Evolutionary conservation across 2,888 invertebrate species (phyloP), one percentile per base, ranked within the genome.

Genomic region (Frankliniella fusca): DNA sequence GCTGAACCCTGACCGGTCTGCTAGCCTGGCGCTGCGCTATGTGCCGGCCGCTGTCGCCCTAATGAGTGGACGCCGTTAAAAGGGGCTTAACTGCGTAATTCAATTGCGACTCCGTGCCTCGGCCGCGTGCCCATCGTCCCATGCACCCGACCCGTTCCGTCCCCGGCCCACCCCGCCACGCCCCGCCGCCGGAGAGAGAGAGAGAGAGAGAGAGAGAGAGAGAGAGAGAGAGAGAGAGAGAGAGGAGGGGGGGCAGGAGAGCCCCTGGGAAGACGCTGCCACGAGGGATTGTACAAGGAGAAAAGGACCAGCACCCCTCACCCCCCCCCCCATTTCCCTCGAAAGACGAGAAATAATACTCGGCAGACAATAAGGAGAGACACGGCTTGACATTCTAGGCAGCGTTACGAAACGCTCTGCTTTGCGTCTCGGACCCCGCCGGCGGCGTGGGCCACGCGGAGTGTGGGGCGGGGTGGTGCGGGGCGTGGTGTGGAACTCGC

Each of bases 21-120:
- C 70, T 23, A 5, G 7, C n/a, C 70, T 70, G 70, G n/a, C 23
- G 70, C 70, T n/a, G 18, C n/a, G 70, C 70, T 23, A 23, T 23
- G 65, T n/a, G 65, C 70, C 5, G 70, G n/a, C 23, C 70, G 70
- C 70, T 23, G 70, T 65, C 70, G n/a, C 70, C 12, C 70, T 70
- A 70, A 70, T 70, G 70, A 70, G 70, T 70, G 70, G 70, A 70
- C 70, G 70, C 70, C 23, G 70, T 70, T 70, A 70, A 20, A 23
- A 23, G 70, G 70, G 70, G 70, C 70, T 70, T 23, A 70, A 70
- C n/a, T 70, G 70, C 70, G 70, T 70, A 70, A 70, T 70, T 70
- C 70, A 70, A 70, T 70, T 23, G n/a, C 70, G 38, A 70, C 70
- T 70, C 70, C 70, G 70, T 23, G 5, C n/a, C 70, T n/a, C 54